Evolutionary conservation across 2,888 invertebrate species (phyloP), one percentile per base, ranked within the genome.

Genomic region (Mythimna loreyi): DNA sequence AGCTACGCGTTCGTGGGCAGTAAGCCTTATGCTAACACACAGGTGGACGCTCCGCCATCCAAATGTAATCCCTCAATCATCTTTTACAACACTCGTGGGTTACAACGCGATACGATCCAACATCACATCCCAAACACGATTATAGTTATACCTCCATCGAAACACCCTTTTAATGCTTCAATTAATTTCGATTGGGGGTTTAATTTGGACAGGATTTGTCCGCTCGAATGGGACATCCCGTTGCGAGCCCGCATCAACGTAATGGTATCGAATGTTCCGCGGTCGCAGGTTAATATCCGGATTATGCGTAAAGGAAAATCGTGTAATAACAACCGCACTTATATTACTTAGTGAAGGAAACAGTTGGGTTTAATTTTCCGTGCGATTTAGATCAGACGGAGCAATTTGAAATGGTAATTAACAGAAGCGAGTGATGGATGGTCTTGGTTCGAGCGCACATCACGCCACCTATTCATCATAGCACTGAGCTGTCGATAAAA

Each of bases 341-440:
- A 49, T 72, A 69, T 66, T 52, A 77, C 63, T 72, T 74, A 81
- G 63, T 69, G 57, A 60, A 78, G 85, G 83, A 82, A 89, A 81
- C 85, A 86, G 84, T 87, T 85, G 83, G 64, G 81, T 86, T 88
- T 79, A 86, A 90, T 87, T 88, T 88, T 87, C 86, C 82, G 76
- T 73, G 82, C 85, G 86, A 90, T 90, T 90, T 89, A 88, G 87
- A 88, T 86, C 83, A 80, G 87, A 88, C 88, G 87, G 83, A 88
- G 88, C 86, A 87, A 92, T 93, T 93, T 92, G 90, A 91, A 92
- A 91, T 92, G 88, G 90, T 94, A 94, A 94, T 94, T 92, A 94
- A 90, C 89, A 90, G 86, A 82, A 83, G 72, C 80, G 67, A 40
- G 69, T 93, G 92, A 94, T 93, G 89, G 91, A 94, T 93, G 87